A percentile compares a stretch with the other conserved stretches of the same genome.
These are phyloP conservation scores for Heterotis niloticus DNA, from an alignment of 2,113 vertebrate species.

Conservation along the genomic window DNA sequence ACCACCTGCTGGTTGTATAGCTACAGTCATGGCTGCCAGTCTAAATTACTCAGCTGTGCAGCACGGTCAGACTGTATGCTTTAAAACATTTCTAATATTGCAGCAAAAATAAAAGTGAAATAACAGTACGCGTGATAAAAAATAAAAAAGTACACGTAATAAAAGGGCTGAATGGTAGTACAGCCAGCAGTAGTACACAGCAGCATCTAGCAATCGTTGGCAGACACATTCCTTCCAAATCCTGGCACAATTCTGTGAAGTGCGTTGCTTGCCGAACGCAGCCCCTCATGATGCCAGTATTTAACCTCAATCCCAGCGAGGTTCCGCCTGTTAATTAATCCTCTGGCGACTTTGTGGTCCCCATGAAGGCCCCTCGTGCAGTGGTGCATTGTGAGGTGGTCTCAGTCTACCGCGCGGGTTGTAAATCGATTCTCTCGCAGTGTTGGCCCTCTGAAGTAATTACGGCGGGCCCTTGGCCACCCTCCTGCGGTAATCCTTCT, in stretches of 20 bases:
- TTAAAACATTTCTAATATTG: no score
- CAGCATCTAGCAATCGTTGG: not conserved
- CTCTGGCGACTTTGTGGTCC: constrained; percentile 15
- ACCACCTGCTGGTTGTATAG: no score
- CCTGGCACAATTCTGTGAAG: no score
- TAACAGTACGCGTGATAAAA: no score
- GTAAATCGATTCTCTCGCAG: constrained; percentile 46
- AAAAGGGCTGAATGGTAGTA: no score
- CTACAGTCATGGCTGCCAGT: no score
- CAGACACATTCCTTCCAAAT: not conserved
- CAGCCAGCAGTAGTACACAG: not conserved
- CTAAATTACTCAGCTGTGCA: no score
- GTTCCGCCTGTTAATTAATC: not conserved
- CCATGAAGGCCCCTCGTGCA: constrained; percentile 2
- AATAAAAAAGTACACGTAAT: no score
- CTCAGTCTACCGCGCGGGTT: constrained; percentile 43
- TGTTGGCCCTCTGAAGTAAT: constrained; percentile 48
- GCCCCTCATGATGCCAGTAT: not conserved
- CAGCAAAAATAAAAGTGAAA: no score
- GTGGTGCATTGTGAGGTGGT: constrained; percentile 13
- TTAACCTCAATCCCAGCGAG: not conserved
- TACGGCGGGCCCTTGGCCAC: constrained; percentile 36
- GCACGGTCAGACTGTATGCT: no score
- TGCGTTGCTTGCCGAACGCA: not conserved
- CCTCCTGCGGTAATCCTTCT: constrained; percentile 47